A percentile compares a stretch with the other conserved stretches of the same genome.
Conservation (phyloP, 2,888 invertebrate genomes). For the Heteromyza rotundicornis region DNA sequence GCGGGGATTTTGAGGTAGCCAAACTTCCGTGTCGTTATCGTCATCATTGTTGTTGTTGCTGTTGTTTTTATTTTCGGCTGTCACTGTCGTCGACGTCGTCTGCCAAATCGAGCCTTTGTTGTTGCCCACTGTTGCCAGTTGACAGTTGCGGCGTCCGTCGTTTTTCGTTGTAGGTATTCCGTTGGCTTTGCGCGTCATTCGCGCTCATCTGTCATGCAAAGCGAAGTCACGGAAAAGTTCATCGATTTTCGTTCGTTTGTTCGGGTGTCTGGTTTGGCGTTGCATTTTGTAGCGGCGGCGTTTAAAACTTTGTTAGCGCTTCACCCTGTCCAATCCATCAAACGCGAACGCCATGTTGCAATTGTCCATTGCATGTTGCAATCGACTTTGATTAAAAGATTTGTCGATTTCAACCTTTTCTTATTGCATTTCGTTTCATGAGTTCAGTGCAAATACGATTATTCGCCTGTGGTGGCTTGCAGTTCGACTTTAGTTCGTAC, state of each 20-base stretch:
- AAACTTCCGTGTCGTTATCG: not conserved
- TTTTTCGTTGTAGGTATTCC: not conserved
- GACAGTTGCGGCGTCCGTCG: not conserved
- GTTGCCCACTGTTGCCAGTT: conserved; percentile 19
- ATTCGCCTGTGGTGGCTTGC: no score
- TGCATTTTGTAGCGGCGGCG: not conserved
- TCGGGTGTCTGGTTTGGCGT: not conserved
- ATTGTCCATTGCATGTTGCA: not conserved
- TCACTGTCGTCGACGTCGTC: not conserved
- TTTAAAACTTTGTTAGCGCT: not conserved
- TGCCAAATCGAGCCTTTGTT: conserved; percentile 1
- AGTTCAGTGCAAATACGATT: no score
- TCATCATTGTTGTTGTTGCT: not conserved
- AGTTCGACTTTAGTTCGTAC: no score
- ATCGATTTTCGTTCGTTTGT: conserved; percentile 39
- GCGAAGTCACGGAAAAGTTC: conserved; percentile 40
- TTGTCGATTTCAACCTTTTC: no score
- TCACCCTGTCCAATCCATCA: not conserved
- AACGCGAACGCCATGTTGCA: not conserved
- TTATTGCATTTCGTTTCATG: no score
- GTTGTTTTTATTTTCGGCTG: conserved; percentile 1
- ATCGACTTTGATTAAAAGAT: not conserved
- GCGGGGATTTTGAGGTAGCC: no score
- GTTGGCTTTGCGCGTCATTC: not conserved
- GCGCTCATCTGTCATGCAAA: conserved; percentile 50